Evolutionary conservation across 2,113 vertebrate genomes (phyloP).

Genomic region (Procavia capensis): DNA sequence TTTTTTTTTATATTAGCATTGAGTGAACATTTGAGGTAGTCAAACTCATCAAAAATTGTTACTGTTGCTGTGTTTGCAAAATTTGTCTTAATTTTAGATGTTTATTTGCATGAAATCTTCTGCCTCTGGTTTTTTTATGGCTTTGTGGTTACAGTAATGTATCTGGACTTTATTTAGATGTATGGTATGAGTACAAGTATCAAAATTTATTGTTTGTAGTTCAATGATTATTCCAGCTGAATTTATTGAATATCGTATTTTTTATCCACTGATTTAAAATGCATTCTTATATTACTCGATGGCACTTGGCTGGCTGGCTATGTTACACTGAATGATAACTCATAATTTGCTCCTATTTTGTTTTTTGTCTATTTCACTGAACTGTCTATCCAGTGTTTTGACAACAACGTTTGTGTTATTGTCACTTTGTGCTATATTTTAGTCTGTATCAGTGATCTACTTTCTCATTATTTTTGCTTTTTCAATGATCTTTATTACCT

Average conservation of each 20-base stretch:
- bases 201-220: neutral
- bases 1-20: neutral
- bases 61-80: neutral
- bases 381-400: accelerated
- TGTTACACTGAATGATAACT: neutral
- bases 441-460: accelerated
- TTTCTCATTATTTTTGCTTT: neutral
- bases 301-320: too few relatives aligned
- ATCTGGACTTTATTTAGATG: neutral
- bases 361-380: accelerated
- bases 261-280: neutral
- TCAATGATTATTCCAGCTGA: neutral
- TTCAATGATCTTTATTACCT: neutral
- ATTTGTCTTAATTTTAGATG: neutral
- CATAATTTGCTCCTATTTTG: accelerated
- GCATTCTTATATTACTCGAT: accelerated
- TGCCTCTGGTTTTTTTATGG: neutral
- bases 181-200: accelerated
- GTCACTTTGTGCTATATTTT: accelerated
- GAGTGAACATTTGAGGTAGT: neutral
- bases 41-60: neutral
- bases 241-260: neutral
- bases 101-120: neutral
- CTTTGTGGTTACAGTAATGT: neutral
- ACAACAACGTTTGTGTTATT: accelerated